phyloP scores from a whole-genome alignment of 1,140 invertebrate genomes.

The Drosophila melanogaster region DNA sequence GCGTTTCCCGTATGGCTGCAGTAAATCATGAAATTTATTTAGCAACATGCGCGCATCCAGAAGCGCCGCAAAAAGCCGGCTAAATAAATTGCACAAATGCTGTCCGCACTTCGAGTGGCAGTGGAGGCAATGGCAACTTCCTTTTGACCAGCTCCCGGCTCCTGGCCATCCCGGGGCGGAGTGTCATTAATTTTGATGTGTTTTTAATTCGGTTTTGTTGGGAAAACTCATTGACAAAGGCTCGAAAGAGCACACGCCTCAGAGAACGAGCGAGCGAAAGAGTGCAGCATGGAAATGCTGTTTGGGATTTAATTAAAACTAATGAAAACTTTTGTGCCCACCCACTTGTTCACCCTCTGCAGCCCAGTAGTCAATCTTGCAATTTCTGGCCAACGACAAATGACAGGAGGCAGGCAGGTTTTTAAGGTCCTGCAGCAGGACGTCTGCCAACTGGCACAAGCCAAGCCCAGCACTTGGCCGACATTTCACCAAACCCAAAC shows the following conservation, averaged over 20 bases:
- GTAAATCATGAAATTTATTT: slow-evolving; percentile 79
- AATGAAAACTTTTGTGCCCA: slow-evolving; percentile 73
- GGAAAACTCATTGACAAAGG: slow-evolving; percentile 70
- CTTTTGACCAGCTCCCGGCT: slow-evolving; percentile 1
- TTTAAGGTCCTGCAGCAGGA: slow-evolving; percentile 23
- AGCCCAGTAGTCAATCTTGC: slow-evolving; percentile 65
- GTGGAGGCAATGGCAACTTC: slow-evolving; percentile 26
- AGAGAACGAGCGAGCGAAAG: background rate
- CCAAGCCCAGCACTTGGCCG: slow-evolving; percentile 50
- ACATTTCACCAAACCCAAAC: slow-evolving; percentile 64
- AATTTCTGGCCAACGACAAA: slow-evolving; percentile 62
- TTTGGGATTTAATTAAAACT: slow-evolving; percentile 81
- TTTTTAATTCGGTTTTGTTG: slow-evolving; percentile 76
- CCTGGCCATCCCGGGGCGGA: slow-evolving; percentile 8
- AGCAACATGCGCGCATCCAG: slow-evolving; percentile 44
- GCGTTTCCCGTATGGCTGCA: slow-evolving; percentile 55
- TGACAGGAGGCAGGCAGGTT: slow-evolving; percentile 38
- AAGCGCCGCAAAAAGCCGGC: slow-evolving; percentile 39
- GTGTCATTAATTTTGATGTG: slow-evolving; percentile 74
- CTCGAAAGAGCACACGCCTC: slow-evolving; percentile 53
- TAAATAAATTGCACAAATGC: slow-evolving; percentile 68
- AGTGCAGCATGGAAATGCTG: slow-evolving; percentile 50
- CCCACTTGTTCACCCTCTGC: background rate
- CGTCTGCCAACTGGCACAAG: slow-evolving; percentile 42
- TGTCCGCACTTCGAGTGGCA: slow-evolving; percentile 61